Evolutionary conservation across 2,888 invertebrate genomes (phyloP), one percentile per base, ranked within the genome.

Genomic region (Cantharis flavilabris): DNA sequence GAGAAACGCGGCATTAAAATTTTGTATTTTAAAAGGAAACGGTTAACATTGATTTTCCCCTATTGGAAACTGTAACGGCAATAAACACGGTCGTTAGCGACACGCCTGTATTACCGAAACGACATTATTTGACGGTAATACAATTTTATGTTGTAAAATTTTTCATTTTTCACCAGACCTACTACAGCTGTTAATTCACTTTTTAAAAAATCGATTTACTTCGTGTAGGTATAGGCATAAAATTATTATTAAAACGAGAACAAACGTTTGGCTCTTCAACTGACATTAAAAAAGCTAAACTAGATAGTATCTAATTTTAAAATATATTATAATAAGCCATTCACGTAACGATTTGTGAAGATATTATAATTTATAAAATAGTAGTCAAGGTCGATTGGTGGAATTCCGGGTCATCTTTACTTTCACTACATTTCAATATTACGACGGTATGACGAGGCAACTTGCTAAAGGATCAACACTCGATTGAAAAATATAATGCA

Each of bases 401-500:
- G 30, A 70, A 70, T 70, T 33, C 49, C 70, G 70, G 70, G 70
- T 70, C 70, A 70, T 70, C 70, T 49, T 69, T 70, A 70, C 70
- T 70, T 70, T 70, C 70, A 49, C 70, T 70, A 18, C 28, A 13
- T 18, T 16, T 67, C 3, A 20, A 3, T 67, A 67, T 67, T 23
- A 67, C 7, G 65, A 20, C 18, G 26, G n/a, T 23, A 67, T n/a
- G 65, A 67, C 49, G 49, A n/a, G n/a, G 49, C 49, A 49, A 49
- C 10, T n/a, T n/a, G n/a, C 49, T 49, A 49, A 33, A 33, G 0
- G 33, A 33, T 33, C 4, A 33, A 33, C 20, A 20, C 5, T 49
- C 5, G 11, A 13, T 33, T 33, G 3, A 3, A 33, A 13, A 33
- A 33, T 33, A 13, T 4, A 33, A 33, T 13, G 13, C 3, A 13